Evolutionary conservation across 1,140 invertebrate genomes (phyloP), one percentile per base, ranked within the genome.

Genomic region (Ceratoteleas bidentatus): DNA sequence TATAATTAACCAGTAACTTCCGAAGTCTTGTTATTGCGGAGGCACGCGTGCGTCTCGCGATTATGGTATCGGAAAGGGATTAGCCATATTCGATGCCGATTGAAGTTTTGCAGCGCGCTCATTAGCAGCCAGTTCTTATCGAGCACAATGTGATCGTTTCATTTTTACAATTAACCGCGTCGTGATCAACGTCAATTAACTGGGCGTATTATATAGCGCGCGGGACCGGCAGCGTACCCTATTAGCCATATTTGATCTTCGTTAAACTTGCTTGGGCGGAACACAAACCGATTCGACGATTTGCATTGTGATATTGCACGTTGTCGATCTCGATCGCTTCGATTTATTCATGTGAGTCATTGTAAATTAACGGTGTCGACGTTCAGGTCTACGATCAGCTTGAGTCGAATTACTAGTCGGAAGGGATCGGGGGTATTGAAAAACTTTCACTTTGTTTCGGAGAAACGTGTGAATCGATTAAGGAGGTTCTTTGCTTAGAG

Each of bases 1-100:
- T 68, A 75, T 45, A 62, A 74, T 53, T 74, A 74, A 65, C 47
- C 66, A 58, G 56, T 64, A 64, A 65, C 53, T 60, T 70, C 58
- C 24, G 16, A 62, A 77, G 74, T 62, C 57, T 69, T 69, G 57
- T 61, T 62, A 77, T 69, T 58, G 62, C 16, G 32, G 13, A 10
- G 8, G 53, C 33, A 64, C 57, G 45, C 58, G 56, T 54, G 32
- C 14, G n/a, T 36, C 56, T 38, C 13, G n/a, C 40, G 57, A 53
- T 54, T 69, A 66, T 53, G 43, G 50, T 64, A 69, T 77, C 58
- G 74, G 33, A 53, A 62, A 62, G 13, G 74, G 38, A 68, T 69
- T 77, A 69, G 49, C 49, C 50, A 49, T 69, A 68, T 57, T 77
- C 64, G 64, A 69, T 62, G 40, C n/a, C 40, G 11, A 68, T 62